Conservation (phyloP, 2,113 vertebrate species). For the Scatophagus argus region DNA sequence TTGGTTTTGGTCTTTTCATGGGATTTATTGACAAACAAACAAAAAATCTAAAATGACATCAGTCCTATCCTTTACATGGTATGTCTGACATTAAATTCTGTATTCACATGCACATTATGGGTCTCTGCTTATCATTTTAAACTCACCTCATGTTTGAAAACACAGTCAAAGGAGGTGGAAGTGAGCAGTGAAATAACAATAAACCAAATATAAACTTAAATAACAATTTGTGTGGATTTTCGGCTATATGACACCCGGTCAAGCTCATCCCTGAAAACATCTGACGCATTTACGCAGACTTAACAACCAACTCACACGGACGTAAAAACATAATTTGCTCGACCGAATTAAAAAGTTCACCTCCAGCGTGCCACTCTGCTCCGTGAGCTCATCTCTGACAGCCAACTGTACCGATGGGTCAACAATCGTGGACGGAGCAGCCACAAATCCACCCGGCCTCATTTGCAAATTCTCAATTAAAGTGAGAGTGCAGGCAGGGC, state of each 20-base stretch:
- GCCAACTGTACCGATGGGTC: slow-evolving; percentile 39
- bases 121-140: slow-evolving; percentile 25
- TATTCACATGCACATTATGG: neutral
- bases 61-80: neutral
- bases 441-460: slow-evolving; percentile 48
- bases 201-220: slow-evolving; percentile 24
- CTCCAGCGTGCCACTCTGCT: slow-evolving; percentile 15
- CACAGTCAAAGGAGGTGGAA: slow-evolving; percentile 17
- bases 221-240: neutral
- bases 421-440: slow-evolving; percentile 30
- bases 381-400: slow-evolving; percentile 34
- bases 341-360: slow-evolving; percentile 50
- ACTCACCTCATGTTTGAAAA: slow-evolving; percentile 26
- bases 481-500: slow-evolving; percentile 53
- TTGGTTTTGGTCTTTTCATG: neutral
- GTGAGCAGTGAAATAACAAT: slow-evolving; percentile 24
- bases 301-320: slow-evolving; percentile 1
- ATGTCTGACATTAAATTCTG: neutral
- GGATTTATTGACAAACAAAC: neutral
- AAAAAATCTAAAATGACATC: neutral
- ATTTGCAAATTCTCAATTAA: slow-evolving; percentile 81
- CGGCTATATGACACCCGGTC: neutral
- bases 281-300: neutral
- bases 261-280: slow-evolving; percentile 6
- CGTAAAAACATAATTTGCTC: slow-evolving; percentile 41